A percentile compares a stretch with the other conserved stretches of the same genome.
phyloP scores from a whole-genome alignment of 2,113 vertebrate species.

The Phycodurus eques region DNA sequence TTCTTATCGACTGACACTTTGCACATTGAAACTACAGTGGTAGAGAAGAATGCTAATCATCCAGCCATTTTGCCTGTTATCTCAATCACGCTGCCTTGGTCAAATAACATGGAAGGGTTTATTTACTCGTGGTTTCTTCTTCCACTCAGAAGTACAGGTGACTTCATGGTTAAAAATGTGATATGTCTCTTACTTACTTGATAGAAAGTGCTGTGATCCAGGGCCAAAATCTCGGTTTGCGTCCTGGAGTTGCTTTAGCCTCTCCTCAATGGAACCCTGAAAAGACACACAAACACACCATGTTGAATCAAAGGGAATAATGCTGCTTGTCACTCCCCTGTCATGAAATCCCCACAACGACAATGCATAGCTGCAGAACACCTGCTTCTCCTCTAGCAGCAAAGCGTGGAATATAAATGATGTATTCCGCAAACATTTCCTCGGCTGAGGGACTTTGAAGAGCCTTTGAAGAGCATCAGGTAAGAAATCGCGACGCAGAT shows the following conservation, averaged over 20 bases:
- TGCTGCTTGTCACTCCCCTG: conserved; percentile 15
- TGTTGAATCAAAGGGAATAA: conserved; percentile 55
- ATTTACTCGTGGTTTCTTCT: too few species aligned
- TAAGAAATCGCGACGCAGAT: conserved; percentile 40
- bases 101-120: too few species aligned
- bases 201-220: conserved; percentile 96
- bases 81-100: too few species aligned
- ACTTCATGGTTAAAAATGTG: too few species aligned
- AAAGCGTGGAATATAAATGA: conserved; percentile 49
- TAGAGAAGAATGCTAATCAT: too few species aligned
- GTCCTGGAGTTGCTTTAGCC: conserved; percentile 95
- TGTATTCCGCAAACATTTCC: conserved; percentile 30
- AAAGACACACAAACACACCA: conserved; percentile 16
- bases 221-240: conserved; percentile 97
- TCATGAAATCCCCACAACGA: conserved; percentile 35
- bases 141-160: too few species aligned
- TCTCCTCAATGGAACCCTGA: conserved; percentile 88
- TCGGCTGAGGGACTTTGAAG: conserved; percentile 43
- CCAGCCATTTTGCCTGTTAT: too few species aligned
- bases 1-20: too few species aligned
- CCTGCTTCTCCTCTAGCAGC: conserved; percentile 47
- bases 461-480: conserved; percentile 53
- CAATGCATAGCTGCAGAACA: conserved; percentile 32
- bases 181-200: conserved; percentile 75
- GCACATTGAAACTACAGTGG: too few species aligned